A percentile compares a stretch with the other conserved stretches of the same genome.
Conservation (phyloP, 1,140 invertebrate species). For the Babylonia areolata region DNA sequence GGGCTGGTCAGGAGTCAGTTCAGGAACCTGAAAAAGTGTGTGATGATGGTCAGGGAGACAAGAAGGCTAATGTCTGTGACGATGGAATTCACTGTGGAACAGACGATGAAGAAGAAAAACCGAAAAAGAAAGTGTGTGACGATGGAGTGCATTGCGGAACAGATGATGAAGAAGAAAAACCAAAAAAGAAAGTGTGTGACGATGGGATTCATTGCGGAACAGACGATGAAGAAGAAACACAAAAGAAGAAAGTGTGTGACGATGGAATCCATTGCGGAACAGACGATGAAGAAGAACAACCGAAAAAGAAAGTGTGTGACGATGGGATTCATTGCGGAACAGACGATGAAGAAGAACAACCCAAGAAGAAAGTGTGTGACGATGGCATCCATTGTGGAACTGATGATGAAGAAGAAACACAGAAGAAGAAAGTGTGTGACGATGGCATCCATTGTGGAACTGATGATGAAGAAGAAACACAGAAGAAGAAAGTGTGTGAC, state of each 20-base stretch:
- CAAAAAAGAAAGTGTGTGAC: conserved; percentile 40
- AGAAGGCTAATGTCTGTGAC: conserved; percentile 42
- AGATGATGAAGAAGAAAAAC: conserved; percentile 42
- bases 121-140: conserved; percentile 26
- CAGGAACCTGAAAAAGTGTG: conserved; percentile 6
- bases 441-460: too few relatives aligned
- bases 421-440: too few relatives aligned
- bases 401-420: too few relatives aligned
- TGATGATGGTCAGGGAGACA: conserved; percentile 31
- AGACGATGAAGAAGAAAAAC: conserved; percentile 50
- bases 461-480: too few relatives aligned
- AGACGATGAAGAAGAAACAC: conserved; percentile 47
- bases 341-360: conserved; percentile 50
- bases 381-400: conserved; percentile 50
- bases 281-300: conserved; percentile 51
- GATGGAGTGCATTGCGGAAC: conserved; percentile 47
- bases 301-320: conserved; percentile 39
- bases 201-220: conserved; percentile 55
- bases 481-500: too few relatives aligned
- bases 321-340: conserved; percentile 51
- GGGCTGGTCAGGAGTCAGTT: background rate
- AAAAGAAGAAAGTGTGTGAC: conserved; percentile 42
- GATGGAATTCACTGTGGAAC: conserved; percentile 57
- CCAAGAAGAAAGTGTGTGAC: conserved; percentile 40
- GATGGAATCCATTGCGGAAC: conserved; percentile 54